These are phyloP conservation scores for Crax fasciolata DNA, from an alignment of 2,797 vertebrate species.

Conservation along the genomic window DNA sequence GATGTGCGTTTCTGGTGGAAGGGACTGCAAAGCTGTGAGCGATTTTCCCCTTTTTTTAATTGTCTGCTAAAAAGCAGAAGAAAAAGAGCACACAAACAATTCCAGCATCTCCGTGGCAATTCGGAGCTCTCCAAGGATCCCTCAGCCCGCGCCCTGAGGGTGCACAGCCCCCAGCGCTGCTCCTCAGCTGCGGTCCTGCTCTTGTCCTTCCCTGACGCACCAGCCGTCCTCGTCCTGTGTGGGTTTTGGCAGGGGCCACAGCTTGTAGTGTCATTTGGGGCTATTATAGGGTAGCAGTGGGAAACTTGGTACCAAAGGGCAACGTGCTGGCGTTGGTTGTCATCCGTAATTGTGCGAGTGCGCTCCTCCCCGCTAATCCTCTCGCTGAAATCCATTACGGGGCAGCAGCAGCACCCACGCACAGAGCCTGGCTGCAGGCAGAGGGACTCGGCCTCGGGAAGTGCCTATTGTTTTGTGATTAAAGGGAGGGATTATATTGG, in stretches of 20 bases:
- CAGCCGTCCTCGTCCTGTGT: background rate
- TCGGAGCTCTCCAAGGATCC: background rate
- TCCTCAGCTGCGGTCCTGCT: background rate
- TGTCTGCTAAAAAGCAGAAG: background rate
- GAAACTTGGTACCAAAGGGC: background rate
- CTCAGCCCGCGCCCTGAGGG: background rate
- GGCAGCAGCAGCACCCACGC: background rate
- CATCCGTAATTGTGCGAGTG: constrained; percentile 38
- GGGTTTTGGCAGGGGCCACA: background rate
- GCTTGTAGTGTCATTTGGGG: background rate
- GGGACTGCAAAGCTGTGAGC: background rate
- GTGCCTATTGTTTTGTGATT: constrained; percentile 70
- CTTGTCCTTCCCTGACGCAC: background rate
- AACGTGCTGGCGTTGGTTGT: constrained; percentile 24
- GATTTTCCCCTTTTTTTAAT: background rate
- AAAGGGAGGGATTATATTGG: constrained; percentile 67
- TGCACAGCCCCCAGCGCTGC: background rate
- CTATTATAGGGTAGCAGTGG: constrained; percentile 25
- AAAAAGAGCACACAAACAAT: background rate
- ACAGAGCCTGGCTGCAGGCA: background rate
- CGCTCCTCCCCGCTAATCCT: constrained; percentile 16
- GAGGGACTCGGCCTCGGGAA: constrained; percentile 46
- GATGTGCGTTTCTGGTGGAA: rapidly evolving
- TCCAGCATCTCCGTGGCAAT: rapidly evolving
- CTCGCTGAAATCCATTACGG: constrained; percentile 32